Percentiles rank a stretch among this genome's conserved stretches.
Conservation (phyloP, 2,888 invertebrate species). For the Brassicogethes aeneus region DNA sequence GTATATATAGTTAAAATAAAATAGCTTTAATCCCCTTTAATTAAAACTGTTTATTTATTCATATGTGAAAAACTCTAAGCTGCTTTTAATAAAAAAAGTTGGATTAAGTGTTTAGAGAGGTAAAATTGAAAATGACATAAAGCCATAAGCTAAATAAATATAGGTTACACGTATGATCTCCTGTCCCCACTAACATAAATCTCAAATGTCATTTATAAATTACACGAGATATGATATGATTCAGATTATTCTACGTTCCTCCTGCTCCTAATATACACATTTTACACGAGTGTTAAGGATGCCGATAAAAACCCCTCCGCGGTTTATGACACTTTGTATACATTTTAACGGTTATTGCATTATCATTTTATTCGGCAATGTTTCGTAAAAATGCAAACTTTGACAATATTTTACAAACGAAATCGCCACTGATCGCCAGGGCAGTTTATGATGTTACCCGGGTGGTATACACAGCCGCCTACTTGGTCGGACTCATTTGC, state of each 20-base stretch:
- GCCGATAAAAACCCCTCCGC: not conserved
- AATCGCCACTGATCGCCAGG: slow-evolving; percentile 11
- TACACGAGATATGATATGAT: not conserved
- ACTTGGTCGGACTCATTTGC: slow-evolving; percentile 15
- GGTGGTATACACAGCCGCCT: slow-evolving; percentile 11
- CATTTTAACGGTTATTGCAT: slow-evolving; percentile 1
- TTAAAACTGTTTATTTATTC: too few relatives aligned
- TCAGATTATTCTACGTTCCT: not conserved
- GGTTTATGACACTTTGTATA: not conserved
- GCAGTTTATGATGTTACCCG: slow-evolving; percentile 13
- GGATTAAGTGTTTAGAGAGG: too few relatives aligned
- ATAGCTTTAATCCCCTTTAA: too few relatives aligned
- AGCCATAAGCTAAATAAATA: too few relatives aligned
- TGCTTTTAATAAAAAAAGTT: too few relatives aligned
- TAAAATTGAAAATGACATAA: too few relatives aligned
- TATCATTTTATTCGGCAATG: not conserved
- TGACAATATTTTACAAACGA: slow-evolving; percentile 8
- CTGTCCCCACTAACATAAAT: not conserved
- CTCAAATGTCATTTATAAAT: not conserved
- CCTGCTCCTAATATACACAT: not conserved
- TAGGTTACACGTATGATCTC: too few relatives aligned
- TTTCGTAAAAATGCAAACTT: slow-evolving; percentile 9
- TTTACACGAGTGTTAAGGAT: not conserved
- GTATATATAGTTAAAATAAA: too few relatives aligned
- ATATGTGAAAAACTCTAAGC: too few relatives aligned